Evolutionary conservation across 2,797 vertebrate species (phyloP).

Genomic region (Danio tinwini): DNA sequence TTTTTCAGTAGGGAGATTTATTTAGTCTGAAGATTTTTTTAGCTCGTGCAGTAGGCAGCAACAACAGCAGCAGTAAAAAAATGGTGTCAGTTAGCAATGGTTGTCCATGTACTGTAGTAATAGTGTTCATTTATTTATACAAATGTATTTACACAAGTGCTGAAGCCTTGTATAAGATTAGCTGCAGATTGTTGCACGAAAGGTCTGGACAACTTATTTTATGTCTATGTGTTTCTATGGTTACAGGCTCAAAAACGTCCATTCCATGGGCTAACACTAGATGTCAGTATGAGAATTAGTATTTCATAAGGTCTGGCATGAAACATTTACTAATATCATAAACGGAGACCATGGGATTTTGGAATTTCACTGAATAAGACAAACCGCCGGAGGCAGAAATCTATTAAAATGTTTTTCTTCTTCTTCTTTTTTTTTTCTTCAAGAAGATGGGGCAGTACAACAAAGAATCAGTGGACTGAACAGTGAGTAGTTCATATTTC

Average conservation of each 20-base stretch:
- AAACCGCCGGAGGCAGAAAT: conserved; percentile 45
- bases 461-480: conserved; percentile 52
- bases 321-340: conserved; percentile 19
- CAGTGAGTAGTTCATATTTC: conserved; percentile 51
- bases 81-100: not conserved
- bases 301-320: conserved; percentile 39
- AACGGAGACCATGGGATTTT: conserved; percentile 31
- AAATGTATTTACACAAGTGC: not conserved
- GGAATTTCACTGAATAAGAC: conserved; percentile 42
- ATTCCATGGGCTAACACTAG: conserved; percentile 61
- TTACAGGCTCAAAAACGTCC: conserved; percentile 41
- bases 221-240: conserved; percentile 56
- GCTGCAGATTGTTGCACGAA: conserved; percentile 27
- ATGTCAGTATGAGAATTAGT: conserved; percentile 66
- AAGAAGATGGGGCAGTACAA: conserved; percentile 53
- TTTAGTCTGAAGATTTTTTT: not conserved
- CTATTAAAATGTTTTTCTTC: conserved; percentile 54
- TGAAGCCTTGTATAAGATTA: not conserved
- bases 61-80: not conserved
- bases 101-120: not conserved
- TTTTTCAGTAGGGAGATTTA: not conserved
- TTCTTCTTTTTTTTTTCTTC: conserved; percentile 35
- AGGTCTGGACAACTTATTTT: conserved; percentile 1
- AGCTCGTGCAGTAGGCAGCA: not conserved
- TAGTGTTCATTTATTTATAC: not conserved